Conservation (phyloP, 1,140 invertebrate species). For the Panulirus ornatus region DNA sequence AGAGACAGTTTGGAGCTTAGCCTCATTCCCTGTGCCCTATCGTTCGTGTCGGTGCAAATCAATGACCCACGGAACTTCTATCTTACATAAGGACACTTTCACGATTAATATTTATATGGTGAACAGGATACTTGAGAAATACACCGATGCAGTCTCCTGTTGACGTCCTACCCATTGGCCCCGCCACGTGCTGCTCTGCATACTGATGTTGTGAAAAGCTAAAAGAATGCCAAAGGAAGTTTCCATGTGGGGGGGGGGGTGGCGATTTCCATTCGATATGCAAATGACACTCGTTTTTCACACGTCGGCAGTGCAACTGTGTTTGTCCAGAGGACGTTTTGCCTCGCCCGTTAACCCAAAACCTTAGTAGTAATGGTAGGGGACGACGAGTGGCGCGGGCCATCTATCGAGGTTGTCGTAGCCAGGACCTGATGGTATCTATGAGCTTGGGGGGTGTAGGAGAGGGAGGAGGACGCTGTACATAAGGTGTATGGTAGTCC, state of each 20-base stretch:
- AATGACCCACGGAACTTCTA: not conserved
- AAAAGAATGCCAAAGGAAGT: not conserved
- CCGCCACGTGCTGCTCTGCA: not conserved
- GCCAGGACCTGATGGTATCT: too few relatives aligned
- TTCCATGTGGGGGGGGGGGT: not conserved
- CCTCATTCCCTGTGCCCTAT: not conserved
- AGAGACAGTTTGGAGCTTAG: not conserved
- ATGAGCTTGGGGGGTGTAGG: too few relatives aligned
- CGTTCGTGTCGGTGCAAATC: not conserved
- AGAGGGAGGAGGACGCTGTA: not conserved
- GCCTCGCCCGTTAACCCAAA: too few relatives aligned
- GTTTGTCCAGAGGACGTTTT: too few relatives aligned
- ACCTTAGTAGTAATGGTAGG: too few relatives aligned
- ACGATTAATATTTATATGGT: constrained; percentile 24
- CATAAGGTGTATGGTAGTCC: not conserved
- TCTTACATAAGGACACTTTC: constrained; percentile 29
- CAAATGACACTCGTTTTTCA: too few relatives aligned
- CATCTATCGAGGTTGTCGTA: too few relatives aligned
- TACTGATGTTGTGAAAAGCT: not conserved
- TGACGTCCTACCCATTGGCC: not conserved
- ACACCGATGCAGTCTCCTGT: not conserved
- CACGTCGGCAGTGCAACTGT: too few relatives aligned
- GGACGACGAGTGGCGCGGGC: too few relatives aligned
- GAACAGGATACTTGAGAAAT: not conserved
- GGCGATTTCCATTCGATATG: too few relatives aligned